Evolutionary conservation across 2,888 invertebrate species (phyloP).

Genomic region (Gandaritis pyraliata): DNA sequence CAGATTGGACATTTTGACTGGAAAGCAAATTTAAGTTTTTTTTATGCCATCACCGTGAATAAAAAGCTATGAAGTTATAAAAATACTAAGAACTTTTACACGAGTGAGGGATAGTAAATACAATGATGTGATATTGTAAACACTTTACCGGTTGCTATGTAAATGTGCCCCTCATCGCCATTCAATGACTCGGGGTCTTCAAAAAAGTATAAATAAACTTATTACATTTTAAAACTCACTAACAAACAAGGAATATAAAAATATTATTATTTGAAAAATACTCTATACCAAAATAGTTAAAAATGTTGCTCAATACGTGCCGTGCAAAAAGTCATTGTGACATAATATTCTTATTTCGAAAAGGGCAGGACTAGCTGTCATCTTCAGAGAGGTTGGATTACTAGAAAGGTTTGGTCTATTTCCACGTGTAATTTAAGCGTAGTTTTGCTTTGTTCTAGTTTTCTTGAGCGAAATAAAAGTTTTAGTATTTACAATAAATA

Average conservation of each 20-base stretch:
- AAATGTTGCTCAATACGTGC: slow-evolving; percentile 47
- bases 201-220: slow-evolving; percentile 45
- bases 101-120: neutral
- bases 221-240: slow-evolving; percentile 60
- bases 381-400: slow-evolving; percentile 16
- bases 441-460: too few relatives aligned
- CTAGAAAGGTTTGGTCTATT: neutral
- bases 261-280: slow-evolving; percentile 48
- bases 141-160: slow-evolving; percentile 60
- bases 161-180: slow-evolving; percentile 64
- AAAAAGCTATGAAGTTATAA: neutral
- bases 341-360: slow-evolving; percentile 51
- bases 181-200: slow-evolving; percentile 58
- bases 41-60: neutral
- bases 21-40: slow-evolving; percentile 44
- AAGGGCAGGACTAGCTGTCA: slow-evolving; percentile 27
- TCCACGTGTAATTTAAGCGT: too few relatives aligned
- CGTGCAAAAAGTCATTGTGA: slow-evolving; percentile 50
- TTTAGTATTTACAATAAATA: neutral
- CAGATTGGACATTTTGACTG: slow-evolving; percentile 70
- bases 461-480: neutral
- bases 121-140: slow-evolving; percentile 31
- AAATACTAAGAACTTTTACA: neutral
- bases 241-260: slow-evolving; percentile 43
- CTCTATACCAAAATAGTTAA: slow-evolving; percentile 44